Conservation (phyloP, 2,888 invertebrate species). For the Notocelia uddmanniana region DNA sequence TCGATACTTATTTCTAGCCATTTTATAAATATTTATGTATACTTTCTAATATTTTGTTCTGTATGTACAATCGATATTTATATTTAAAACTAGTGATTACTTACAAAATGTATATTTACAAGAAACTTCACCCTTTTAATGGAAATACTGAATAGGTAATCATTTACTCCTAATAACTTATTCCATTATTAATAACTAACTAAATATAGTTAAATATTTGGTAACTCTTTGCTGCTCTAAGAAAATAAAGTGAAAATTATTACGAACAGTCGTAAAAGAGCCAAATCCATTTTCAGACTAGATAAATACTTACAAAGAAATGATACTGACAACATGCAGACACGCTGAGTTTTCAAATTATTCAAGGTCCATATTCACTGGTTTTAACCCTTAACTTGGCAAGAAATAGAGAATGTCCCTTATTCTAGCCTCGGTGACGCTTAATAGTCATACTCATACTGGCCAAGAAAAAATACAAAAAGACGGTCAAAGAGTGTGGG, state of each 20-base stretch:
- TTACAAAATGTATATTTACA: conserved; percentile 39
- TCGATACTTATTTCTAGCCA: conserved; percentile 21
- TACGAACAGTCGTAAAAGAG: conserved; percentile 20
- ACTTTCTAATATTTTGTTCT: conserved; percentile 39
- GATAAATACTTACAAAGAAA: conserved; percentile 25
- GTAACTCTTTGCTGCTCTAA: conserved; percentile 39
- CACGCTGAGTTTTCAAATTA: neutral
- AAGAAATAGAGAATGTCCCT: no score
- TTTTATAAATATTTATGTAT: conserved; percentile 41
- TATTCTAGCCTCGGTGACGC: no score
- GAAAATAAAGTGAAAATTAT: conserved; percentile 6
- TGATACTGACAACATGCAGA: neutral
- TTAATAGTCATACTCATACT: no score
- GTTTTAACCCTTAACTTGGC: no score
- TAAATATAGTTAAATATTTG: conserved; percentile 40
- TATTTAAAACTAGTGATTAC: conserved; percentile 19
- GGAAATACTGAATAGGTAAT: conserved; percentile 43
- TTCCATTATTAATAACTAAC: conserved; percentile 1
- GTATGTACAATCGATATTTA: conserved; percentile 31
- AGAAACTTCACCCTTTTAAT: conserved; percentile 16
- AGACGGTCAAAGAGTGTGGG: no score
- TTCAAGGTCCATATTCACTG: neutral
- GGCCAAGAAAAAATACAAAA: no score
- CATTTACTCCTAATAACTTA: conserved; percentile 22
- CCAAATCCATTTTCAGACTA: conserved; percentile 38